Evolutionary conservation across 2,888 invertebrate genomes (phyloP).

Genomic region (Fissipunctia ypsillon): DNA sequence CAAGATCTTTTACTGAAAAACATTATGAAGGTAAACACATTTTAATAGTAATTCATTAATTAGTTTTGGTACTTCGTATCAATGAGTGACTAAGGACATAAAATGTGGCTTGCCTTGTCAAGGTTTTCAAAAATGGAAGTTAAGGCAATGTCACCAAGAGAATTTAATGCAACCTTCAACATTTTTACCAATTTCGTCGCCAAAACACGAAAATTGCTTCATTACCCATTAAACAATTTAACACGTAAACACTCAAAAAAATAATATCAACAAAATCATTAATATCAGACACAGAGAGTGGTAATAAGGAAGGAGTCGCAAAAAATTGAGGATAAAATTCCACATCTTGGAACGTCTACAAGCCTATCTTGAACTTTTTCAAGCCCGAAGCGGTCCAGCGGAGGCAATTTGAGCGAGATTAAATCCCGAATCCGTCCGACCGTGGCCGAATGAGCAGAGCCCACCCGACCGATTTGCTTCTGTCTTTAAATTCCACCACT

Average conservation of each 20-base stretch:
- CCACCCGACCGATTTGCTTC: constrained; percentile 65
- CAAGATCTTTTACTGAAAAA: no score
- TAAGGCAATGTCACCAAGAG: neutral
- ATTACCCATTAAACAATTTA: constrained; percentile 13
- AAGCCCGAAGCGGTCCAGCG: constrained; percentile 69
- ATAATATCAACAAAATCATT: constrained; percentile 56
- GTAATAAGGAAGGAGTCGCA: constrained; percentile 69
- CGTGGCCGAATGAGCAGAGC: constrained; percentile 69
- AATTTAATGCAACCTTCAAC: neutral
- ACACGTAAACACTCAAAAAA: constrained; percentile 24
- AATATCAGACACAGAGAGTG: constrained; percentile 62
- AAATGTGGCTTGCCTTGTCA: no score
- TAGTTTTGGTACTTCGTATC: no score
- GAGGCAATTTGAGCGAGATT: constrained; percentile 80
- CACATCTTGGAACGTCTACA: constrained; percentile 70
- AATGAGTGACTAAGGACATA: no score
- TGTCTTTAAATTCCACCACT: constrained; percentile 68
- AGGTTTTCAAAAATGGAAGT: no score
- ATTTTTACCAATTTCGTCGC: neutral
- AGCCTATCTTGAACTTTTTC: constrained; percentile 70
- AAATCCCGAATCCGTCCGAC: constrained; percentile 74
- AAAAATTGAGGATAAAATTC: constrained; percentile 72
- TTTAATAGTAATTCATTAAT: no score
- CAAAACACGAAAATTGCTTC: constrained; percentile 5
- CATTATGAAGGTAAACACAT: no score